Evolutionary conservation across 1,140 invertebrate species (phyloP).

Genomic region (Cecropterus lyciades): DNA sequence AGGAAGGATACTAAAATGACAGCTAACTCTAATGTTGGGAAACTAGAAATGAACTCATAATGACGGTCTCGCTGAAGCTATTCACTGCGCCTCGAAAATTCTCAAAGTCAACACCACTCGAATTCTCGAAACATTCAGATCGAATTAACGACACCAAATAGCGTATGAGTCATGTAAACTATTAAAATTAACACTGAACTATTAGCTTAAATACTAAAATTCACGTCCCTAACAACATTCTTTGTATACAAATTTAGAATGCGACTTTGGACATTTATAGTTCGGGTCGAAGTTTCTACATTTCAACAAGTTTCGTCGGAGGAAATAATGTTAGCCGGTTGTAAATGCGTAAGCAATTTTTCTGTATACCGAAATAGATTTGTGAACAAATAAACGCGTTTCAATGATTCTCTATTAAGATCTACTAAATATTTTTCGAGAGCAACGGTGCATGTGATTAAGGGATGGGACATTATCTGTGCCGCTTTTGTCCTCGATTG

Average conservation of each 20-base stretch:
- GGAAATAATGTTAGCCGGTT: constrained; percentile 52
- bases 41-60: constrained; percentile 67
- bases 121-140: constrained; percentile 61
- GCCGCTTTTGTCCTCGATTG: constrained; percentile 72
- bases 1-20: constrained; percentile 61
- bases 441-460: constrained; percentile 82
- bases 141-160: constrained; percentile 65
- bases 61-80: constrained; percentile 63
- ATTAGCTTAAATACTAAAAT: constrained; percentile 56
- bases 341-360: constrained; percentile 61
- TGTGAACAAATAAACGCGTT: constrained; percentile 65
- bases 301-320: constrained; percentile 57
- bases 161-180: constrained; percentile 48
- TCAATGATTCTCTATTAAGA: constrained; percentile 63
- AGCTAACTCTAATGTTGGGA: constrained; percentile 62
- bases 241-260: constrained; percentile 68
- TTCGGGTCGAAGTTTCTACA: constrained; percentile 49
- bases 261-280: constrained; percentile 51
- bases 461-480: constrained; percentile 80
- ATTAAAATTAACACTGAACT: constrained; percentile 61
- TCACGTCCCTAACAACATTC: constrained; percentile 56
- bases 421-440: constrained; percentile 77
- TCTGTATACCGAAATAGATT: constrained; percentile 59
- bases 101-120: constrained; percentile 53
- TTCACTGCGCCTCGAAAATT: constrained; percentile 66